Evolutionary conservation across 1,140 invertebrate genomes (phyloP).

Genomic region (Agraylea sexmaculata): DNA sequence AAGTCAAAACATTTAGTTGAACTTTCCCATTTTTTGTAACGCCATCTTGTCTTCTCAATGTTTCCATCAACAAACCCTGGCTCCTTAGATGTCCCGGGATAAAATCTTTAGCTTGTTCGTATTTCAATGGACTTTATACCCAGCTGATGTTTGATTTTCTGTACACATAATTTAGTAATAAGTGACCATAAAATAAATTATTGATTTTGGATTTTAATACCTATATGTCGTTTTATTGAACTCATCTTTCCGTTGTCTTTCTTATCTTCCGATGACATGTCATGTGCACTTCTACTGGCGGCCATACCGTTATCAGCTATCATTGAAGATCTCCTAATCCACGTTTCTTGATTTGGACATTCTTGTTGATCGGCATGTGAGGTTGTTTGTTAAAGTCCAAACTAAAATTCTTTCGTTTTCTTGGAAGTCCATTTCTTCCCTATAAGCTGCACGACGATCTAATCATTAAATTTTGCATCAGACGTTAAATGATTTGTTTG

Average conservation of each 20-base stretch:
- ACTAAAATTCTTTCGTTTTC: constrained; percentile 54
- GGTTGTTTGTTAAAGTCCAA: constrained; percentile 47
- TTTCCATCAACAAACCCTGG: constrained; percentile 18
- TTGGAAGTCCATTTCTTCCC: constrained; percentile 51
- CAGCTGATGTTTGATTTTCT: constrained; percentile 21
- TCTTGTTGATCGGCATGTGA: constrained; percentile 35
- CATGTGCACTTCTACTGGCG: constrained; percentile 22
- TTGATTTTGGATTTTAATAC: constrained; percentile 8
- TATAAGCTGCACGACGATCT: too few species aligned
- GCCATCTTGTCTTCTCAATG: constrained; percentile 26
- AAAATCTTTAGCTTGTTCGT: constrained; percentile 24
- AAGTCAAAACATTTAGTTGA: constrained; percentile 45
- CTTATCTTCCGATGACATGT: too few species aligned
- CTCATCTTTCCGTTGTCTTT: too few species aligned
- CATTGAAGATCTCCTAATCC: constrained; percentile 27
- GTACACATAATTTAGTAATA: constrained; percentile 5
- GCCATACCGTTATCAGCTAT: constrained; percentile 18
- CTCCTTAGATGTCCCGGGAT: constrained; percentile 20
- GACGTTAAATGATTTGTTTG: neutral
- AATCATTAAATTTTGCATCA: too few species aligned
- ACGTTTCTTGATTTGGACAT: constrained; percentile 35
- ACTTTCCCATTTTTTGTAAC: constrained; percentile 35
- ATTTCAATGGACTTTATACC: constrained; percentile 21
- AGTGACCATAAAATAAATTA: neutral
- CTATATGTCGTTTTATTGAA: too few species aligned